Conservation (phyloP, 2,888 invertebrate genomes). For the Phorcus lineatus region DNA sequence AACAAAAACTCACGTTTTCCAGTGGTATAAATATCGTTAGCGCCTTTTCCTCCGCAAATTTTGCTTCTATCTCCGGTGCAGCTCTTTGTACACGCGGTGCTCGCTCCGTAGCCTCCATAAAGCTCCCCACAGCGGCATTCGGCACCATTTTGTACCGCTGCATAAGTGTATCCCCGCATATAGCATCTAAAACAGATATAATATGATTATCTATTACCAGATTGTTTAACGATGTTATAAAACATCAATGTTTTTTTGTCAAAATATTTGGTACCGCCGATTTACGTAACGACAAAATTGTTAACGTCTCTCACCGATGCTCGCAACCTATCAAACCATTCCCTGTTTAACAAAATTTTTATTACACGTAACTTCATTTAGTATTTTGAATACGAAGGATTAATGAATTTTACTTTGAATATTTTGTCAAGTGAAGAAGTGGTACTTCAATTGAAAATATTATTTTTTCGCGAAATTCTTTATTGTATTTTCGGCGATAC, state of each 20-base stretch:
- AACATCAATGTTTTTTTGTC: not conserved
- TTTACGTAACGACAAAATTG: too few species aligned
- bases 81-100: not conserved
- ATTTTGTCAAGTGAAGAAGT: too few species aligned
- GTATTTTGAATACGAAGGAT: too few species aligned
- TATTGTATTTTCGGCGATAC: too few species aligned
- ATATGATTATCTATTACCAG: not conserved
- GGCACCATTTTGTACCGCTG: constrained; percentile 80
- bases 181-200: not conserved
- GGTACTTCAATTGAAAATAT: too few species aligned
- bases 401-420: too few species aligned
- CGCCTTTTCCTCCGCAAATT: constrained; percentile 17
- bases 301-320: too few species aligned
- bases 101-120: constrained; percentile 48
- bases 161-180: constrained; percentile 86
- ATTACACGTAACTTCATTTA: too few species aligned
- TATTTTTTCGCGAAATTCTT: too few species aligned
- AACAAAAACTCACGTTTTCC: constrained; percentile 14
- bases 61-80: constrained; percentile 13
- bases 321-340: too few species aligned
- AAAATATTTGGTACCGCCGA: not conserved
- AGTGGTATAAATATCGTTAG: constrained; percentile 20
- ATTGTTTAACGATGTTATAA: not conserved
- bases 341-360: too few species aligned
- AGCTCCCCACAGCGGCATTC: constrained; percentile 95